Base-by-base conservation (phyloP, 2,888 invertebrate species). In the Agapostemon virescens region DNA sequence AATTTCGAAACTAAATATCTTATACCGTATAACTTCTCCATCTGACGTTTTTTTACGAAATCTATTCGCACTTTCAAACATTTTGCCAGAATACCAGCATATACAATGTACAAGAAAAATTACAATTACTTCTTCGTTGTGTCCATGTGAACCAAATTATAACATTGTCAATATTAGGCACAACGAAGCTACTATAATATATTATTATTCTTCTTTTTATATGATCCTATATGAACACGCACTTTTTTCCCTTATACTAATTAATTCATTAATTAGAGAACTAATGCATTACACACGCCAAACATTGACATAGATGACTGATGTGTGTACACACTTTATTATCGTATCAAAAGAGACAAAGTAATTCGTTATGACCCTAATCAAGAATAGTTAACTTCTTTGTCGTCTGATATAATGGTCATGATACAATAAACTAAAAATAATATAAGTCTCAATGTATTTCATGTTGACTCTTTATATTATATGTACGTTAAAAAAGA, bases 161-260 rank as follows among this genome's bases (percentile, higher is more conserved):
- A 69, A 71, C 68, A 76, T 73, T 20, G 36, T 79, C 72, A 74
- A 79, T 79, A 73, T 85, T 68, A 74, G 79, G 77, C 84, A 86
- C 85, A 85, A 85, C 84, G 85, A 85, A 85, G 78, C 77, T 81
- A 77, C 78, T 79, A 83, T 85, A 85, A 76, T 84, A 83, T 63
- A 80, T 74, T 63, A 63, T 84, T 52, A 66, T 66, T 66, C 42
- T 11, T 77, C 82, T 84, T 81, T 86, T 79, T 77, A 87, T 90
- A 90, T 78, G 87, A 89, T 86, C 77, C 89, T 90, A 90, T 86
- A 86, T 90, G 89, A 90, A 90, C 90, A 90, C 90, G 88, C 86
- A 89, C 74, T 84, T 86, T 85, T 86, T 85, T 84, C 70, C 73
- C 80, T 74, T 85, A 84, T 33, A 69, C 81, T 86, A 86, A 66